phyloP scores from a whole-genome alignment of 2,113 vertebrate species.

The Chloebia gouldiae region DNA sequence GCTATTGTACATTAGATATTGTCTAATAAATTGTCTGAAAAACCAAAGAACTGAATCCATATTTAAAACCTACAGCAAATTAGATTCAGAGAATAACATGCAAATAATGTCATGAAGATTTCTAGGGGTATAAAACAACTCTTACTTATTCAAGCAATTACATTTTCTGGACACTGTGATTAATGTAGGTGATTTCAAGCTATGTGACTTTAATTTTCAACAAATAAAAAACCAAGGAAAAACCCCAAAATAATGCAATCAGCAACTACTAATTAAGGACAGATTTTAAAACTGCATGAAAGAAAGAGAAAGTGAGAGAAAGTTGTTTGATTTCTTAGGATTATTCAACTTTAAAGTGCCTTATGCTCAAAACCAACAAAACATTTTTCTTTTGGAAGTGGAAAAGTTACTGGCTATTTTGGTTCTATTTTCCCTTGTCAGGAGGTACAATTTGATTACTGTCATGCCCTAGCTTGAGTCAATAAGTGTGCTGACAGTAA shows the following conservation, averaged over 20 bases:
- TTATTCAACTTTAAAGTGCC: neutral
- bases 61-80: neutral
- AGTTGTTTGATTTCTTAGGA: neutral
- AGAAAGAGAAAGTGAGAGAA: neutral
- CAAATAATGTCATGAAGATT: neutral
- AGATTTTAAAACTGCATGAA: neutral
- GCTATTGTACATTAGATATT: neutral
- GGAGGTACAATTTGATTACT: neutral
- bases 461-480: neutral
- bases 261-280: neutral
- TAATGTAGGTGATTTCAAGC: neutral
- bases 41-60: neutral
- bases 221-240: neutral
- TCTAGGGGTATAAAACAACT: neutral
- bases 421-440: neutral
- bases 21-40: neutral
- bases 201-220: neutral
- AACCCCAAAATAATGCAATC: neutral
- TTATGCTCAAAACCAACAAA: neutral
- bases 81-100: neutral
- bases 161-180: neutral
- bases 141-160: neutral
- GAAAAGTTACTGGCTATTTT: neutral
- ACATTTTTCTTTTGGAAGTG: neutral
- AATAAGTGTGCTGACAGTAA: neutral